Conservation (phyloP, 2,113 vertebrate species). For the Scophthalmus maximus region DNA sequence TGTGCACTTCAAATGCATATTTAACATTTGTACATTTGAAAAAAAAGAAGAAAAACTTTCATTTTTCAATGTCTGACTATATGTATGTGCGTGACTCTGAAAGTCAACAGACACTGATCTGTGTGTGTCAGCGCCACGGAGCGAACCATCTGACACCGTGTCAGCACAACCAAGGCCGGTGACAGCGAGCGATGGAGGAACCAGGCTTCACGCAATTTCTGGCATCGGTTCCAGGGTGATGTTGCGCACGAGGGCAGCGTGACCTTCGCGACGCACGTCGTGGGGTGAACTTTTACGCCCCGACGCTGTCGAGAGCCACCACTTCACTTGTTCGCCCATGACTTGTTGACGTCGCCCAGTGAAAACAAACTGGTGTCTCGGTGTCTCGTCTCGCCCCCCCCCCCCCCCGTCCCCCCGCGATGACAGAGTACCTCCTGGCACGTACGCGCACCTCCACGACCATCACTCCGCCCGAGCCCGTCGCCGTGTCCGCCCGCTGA, state of each 20-base stretch:
- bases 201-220: conserved; percentile 36
- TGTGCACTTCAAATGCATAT: background rate
- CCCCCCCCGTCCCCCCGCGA: conserved; percentile 10
- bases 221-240: conserved; percentile 44
- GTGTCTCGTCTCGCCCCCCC: no score
- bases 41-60: background rate
- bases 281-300: conserved; percentile 65
- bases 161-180: background rate
- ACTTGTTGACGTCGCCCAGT: no score
- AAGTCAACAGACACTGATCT: conserved; percentile 2
- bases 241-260: conserved; percentile 53
- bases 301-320: no score
- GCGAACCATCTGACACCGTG: conserved; percentile 36
- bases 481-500: conserved; percentile 66
- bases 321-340: no score
- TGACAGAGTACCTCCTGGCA: background rate
- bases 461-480: conserved; percentile 69
- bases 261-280: conserved; percentile 50
- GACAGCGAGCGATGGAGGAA: conserved; percentile 16
- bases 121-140: conserved; percentile 10
- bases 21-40: no score
- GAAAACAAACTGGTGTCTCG: no score
- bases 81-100: background rate
- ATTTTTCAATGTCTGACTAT: no score
- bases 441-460: conserved; percentile 63